These are phyloP conservation scores for Xestia rhomboidea DNA, from an alignment of 2,888 invertebrate genomes.

Conservation along the genomic window DNA sequence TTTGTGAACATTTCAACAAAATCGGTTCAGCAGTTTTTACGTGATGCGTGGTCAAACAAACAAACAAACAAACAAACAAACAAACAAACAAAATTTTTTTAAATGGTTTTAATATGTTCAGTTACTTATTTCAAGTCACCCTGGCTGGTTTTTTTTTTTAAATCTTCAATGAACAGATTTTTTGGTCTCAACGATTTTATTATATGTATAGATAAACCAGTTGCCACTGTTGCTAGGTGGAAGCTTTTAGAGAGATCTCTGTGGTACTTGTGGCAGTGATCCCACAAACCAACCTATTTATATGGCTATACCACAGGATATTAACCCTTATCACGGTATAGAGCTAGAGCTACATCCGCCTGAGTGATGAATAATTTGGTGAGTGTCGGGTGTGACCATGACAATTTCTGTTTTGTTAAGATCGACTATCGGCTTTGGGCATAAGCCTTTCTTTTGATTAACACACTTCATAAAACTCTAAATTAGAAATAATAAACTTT, in stretches of 20 bases:
- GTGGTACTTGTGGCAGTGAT: conserved; percentile 10
- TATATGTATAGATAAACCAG: no score
- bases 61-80: no score
- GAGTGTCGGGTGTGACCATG: neutral
- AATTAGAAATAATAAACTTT: neutral
- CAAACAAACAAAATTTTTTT: no score
- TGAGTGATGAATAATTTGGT: conserved; percentile 3
- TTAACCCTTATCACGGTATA: conserved; percentile 1
- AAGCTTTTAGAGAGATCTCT: conserved; percentile 27
- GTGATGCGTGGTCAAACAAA: no score
- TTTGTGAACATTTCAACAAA: no score
- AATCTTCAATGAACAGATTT: no score
- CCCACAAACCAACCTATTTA: neutral
- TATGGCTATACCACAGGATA: neutral
- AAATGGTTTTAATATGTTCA: no score
- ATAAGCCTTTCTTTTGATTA: neutral
- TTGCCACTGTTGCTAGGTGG: neutral
- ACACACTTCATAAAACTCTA: neutral
- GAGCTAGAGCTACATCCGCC: neutral
- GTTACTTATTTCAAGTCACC: no score
- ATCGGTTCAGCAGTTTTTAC: no score
- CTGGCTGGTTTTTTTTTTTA: no score
- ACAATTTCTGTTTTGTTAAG: neutral
- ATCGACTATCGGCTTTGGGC: neutral
- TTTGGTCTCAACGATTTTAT: no score